Evolutionary conservation across 2,113 vertebrate genomes (phyloP), one percentile per base, ranked within the genome.

Genomic region (Cromileptes altivelis): DNA sequence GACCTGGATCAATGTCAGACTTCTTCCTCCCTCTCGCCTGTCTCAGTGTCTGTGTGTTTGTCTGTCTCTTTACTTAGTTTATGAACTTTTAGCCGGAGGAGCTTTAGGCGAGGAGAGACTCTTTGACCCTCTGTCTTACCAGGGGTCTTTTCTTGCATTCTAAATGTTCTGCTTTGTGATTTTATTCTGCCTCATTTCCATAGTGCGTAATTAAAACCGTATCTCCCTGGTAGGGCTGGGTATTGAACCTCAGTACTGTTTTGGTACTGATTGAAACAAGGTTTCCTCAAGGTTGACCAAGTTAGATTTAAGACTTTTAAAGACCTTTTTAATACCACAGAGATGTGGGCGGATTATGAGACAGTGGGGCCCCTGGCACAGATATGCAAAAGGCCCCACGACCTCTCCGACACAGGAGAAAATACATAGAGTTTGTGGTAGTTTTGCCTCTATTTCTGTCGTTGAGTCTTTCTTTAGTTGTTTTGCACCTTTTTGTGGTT

Each of bases 1-100:
- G 45, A 84, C 25, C 57, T 49, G 64, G 62, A 84, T 90, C 81
- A 71, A 86, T 87, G 74, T 67, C 47, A 0, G 3, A 60, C 45
- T 75, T 42, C 65, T 56, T 18, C 56, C 25, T 30, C 9, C 58
- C 56, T 53, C 17, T 49, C 50, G 33, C 55, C 52, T 27, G 27
- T 65, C 25, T 72, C 25, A 53, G 67, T 67, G 60, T 62, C 49
- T 37, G 55, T 25, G 45, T 73, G 45, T 75, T 84, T 65, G 68
- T 42, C 7, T 50, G 18, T 49, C 27, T 64, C 33, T 82, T 55
- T 70, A 56, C 57, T 75, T 62, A 58, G 70, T 76, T 42, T 62
- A 27, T 13, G 13, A 82, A 78, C 57, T 70, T 80, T 83, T 40
- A 61, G 30, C 49, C 78, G 23, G 60, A 47, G 23, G 70, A 73